Evolutionary conservation across 2,797 vertebrate genomes (phyloP).

Genomic region (Melanotaenia boesemani): DNA sequence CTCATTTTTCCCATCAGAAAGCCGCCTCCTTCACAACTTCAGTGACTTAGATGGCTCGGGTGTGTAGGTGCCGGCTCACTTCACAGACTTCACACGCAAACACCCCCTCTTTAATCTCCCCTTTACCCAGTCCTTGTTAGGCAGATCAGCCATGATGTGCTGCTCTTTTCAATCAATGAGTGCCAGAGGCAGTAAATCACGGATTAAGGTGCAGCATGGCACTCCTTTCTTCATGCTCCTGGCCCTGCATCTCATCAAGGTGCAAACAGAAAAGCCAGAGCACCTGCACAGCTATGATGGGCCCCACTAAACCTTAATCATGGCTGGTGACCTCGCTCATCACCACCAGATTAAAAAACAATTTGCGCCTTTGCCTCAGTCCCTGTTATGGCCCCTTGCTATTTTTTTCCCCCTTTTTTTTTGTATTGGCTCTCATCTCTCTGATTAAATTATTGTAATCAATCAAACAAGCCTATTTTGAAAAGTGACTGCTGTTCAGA

Average conservation of each 20-base stretch:
- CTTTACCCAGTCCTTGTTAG: constrained; percentile 61
- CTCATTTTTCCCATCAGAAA: constrained; percentile 30
- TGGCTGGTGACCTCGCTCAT: constrained; percentile 77
- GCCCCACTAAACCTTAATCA: constrained; percentile 76
- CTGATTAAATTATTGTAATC: constrained; percentile 66
- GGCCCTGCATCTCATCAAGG: constrained; percentile 73
- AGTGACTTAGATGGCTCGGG: constrained; percentile 48
- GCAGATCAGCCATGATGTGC: constrained; percentile 69
- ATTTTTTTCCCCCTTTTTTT: constrained; percentile 26
- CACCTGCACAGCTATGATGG: constrained; percentile 50
- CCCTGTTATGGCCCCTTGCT: constrained; percentile 26
- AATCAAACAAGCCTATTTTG: constrained; percentile 68
- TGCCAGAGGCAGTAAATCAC: constrained; percentile 75
- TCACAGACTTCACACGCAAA: constrained; percentile 52
- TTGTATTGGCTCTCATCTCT: constrained; percentile 59
- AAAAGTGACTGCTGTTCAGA: constrained; percentile 62
- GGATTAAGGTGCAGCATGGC: constrained; percentile 71
- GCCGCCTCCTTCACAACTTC: constrained; percentile 45
- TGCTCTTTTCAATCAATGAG: constrained; percentile 78
- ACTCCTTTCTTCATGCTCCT: constrained; percentile 64
- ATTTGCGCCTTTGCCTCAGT: constrained; percentile 44
- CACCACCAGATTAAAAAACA: constrained; percentile 81
- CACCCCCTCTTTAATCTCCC: constrained; percentile 57
- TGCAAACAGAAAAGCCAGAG: constrained; percentile 59
- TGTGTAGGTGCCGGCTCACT: constrained; percentile 54